phyloP scores from a whole-genome alignment of 2,888 invertebrate genomes.

The Belgica antarctica region DNA sequence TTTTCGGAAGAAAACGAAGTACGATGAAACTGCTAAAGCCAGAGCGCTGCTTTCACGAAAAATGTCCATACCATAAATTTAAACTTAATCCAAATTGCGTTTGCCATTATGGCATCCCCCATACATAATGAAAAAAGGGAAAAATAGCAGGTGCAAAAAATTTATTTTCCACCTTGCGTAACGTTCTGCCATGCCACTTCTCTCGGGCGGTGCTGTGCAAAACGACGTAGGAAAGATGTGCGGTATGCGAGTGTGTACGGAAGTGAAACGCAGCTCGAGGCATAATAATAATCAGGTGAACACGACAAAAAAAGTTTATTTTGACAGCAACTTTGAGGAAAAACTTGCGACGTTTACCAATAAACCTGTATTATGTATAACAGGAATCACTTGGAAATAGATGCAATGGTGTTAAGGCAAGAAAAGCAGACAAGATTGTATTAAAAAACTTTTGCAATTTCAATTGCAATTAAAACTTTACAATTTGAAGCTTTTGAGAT shows the following conservation, averaged over 20 bases:
- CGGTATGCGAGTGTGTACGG: background rate
- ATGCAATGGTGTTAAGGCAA: no score
- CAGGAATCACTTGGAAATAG: no score
- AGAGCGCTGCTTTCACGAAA: constrained; percentile 21
- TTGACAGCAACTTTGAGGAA: no score
- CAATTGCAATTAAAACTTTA: no score
- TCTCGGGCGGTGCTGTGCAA: background rate
- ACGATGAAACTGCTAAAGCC: no score
- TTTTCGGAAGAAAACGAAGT: background rate
- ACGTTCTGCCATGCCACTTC: background rate
- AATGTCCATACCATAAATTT: constrained; percentile 44
- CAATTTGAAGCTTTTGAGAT: no score
- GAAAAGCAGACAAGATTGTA: no score
- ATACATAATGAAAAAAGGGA: constrained; percentile 42
- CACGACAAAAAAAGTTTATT: no score
- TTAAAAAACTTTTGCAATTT: no score
- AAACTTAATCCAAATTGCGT: constrained; percentile 44
- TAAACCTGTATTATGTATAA: no score
- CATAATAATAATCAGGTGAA: constrained; percentile 2
- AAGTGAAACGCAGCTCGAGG: background rate
- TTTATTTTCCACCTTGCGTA: background rate
- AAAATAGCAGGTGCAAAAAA: constrained; percentile 44
- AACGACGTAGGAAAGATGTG: background rate
- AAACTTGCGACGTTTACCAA: no score
- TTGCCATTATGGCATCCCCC: constrained; percentile 40